Evolutionary conservation across 2,113 vertebrate species (phyloP).

Genomic region (Tiliqua scincoides): DNA sequence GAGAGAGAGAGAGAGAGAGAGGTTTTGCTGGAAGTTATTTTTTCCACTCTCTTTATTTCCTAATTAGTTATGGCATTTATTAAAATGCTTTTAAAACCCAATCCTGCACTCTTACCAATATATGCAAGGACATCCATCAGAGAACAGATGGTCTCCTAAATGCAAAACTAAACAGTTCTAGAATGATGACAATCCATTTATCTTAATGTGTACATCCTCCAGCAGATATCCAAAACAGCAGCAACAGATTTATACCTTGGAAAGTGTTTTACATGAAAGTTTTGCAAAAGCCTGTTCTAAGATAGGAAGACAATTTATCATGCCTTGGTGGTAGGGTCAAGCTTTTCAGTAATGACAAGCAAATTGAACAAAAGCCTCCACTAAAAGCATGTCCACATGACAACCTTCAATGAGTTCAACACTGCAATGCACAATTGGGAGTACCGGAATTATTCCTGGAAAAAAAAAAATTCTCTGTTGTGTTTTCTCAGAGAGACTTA

Average conservation of each 20-base stretch:
- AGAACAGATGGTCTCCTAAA: constrained; percentile 76
- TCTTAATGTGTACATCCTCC: constrained; percentile 77
- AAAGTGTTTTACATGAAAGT: constrained; percentile 50
- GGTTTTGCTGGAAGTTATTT: fast-evolving
- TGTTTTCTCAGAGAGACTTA: not conserved
- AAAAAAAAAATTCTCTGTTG: not conserved
- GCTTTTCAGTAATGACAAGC: constrained; percentile 15
- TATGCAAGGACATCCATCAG: constrained; percentile 73
- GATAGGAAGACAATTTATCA: not conserved
- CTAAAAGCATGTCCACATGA: constrained; percentile 24
- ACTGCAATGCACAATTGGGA: not conserved
- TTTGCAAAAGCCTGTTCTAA: constrained; percentile 40
- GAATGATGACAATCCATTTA: constrained; percentile 78
- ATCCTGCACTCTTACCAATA: constrained; percentile 70
- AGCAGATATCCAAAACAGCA: constrained; percentile 70
- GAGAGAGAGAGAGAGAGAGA: not conserved
- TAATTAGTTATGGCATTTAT: constrained; percentile 62
- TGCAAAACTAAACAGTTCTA: constrained; percentile 73
- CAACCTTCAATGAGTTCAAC: constrained; percentile 9
- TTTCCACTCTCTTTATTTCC: not conserved
- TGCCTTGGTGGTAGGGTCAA: not conserved
- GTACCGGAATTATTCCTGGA: not conserved
- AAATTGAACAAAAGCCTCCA: not conserved
- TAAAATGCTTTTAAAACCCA: constrained; percentile 63
- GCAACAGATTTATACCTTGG: constrained; percentile 59